phyloP scores from a whole-genome alignment of 2,113 vertebrate species.

The Collichthys lucidus region DNA sequence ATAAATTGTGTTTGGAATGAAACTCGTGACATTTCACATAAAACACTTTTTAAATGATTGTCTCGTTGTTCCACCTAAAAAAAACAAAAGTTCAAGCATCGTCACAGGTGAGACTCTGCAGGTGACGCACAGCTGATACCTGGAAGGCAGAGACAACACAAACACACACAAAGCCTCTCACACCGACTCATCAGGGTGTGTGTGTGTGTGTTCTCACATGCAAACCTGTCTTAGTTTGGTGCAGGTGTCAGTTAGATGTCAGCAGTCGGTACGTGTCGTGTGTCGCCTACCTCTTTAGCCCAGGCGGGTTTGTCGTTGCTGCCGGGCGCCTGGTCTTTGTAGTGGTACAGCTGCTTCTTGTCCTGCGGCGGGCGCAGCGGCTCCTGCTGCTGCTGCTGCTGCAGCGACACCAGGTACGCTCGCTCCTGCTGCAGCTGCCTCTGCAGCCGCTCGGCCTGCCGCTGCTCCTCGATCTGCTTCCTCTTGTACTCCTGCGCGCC shows the following conservation, averaged over 20 bases:
- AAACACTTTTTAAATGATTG: not conserved
- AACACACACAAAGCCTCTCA: not conserved
- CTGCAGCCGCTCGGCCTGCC: conserved; percentile 96
- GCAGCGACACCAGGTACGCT: conserved; percentile 95
- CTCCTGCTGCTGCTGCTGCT: conserved; percentile 89
- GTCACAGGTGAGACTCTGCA: not conserved
- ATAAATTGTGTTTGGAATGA: not conserved
- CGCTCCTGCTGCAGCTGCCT: conserved; percentile 96
- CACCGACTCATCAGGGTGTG: not conserved
- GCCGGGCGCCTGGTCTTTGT: conserved; percentile 95
- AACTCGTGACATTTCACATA: not conserved
- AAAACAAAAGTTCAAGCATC: not conserved
- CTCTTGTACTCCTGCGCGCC: conserved; percentile 93
- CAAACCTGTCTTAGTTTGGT: not conserved
- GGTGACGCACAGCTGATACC: not conserved
- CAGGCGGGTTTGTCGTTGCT: conserved; percentile 94
- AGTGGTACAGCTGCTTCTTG: conserved; percentile 98
- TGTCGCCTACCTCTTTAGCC: conserved; percentile 92
- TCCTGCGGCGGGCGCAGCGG: conserved; percentile 88
- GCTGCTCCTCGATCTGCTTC: conserved; percentile 98
- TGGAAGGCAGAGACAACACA: not conserved
- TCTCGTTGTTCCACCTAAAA: conserved; percentile 1
- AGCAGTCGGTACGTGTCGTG: not conserved
- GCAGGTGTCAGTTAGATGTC: no score
- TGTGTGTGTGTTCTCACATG: not conserved